phyloP scores from a whole-genome alignment of 2,113 vertebrate species.

The Campylorhamphus procurvoides region DNA sequence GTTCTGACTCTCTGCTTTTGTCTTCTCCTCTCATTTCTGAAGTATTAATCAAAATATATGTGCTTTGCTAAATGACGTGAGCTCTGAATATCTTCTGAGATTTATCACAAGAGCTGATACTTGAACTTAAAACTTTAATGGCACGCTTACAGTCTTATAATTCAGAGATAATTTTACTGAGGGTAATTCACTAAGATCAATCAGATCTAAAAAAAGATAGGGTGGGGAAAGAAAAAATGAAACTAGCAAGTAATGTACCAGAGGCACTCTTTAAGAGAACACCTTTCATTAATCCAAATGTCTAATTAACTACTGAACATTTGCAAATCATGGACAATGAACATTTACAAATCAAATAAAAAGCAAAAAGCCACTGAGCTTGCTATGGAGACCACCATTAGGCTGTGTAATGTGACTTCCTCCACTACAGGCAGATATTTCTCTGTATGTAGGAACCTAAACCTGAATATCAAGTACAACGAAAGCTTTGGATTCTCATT shows the following conservation, averaged over 20 bases:
- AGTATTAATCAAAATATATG: conserved; percentile 8
- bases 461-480: not conserved
- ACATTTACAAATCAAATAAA: not conserved
- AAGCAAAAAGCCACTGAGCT: not conserved
- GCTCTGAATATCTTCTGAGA: conserved; percentile 2
- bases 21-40: not conserved
- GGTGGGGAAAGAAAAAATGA: not conserved
- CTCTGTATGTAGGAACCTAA: not conserved
- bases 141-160: not conserved
- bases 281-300: not conserved
- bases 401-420: not conserved
- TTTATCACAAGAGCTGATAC: conserved; percentile 30
- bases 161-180: conserved; percentile 24
- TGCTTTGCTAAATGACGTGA: conserved; percentile 15
- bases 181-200: not conserved
- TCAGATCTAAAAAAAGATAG: conserved; percentile 10
- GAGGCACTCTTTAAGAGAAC: not conserved
- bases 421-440: not conserved
- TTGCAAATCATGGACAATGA: not conserved
- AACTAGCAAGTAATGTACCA: not conserved
- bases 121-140: conserved; percentile 56
- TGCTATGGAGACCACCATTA: not conserved
- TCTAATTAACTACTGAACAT: not conserved
- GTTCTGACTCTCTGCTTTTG: not conserved
- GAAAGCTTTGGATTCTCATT: not conserved